Evolutionary conservation across 2,888 invertebrate species (phyloP).

Genomic region (Auanema freiburgensis): DNA sequence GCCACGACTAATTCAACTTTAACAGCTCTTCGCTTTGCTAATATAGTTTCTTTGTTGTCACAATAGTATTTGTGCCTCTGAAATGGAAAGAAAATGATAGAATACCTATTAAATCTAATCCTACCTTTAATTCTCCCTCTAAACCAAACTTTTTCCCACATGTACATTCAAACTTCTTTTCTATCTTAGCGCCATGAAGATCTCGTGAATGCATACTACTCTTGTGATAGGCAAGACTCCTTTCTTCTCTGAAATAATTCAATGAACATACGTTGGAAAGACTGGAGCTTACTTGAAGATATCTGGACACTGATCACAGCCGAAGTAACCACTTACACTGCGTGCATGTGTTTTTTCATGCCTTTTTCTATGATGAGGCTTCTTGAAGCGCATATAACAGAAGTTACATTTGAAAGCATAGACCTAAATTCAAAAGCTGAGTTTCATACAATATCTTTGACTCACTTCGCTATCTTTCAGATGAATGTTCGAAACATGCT

Average conservation of each 20-base stretch:
- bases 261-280: no score
- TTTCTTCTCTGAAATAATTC: slow-evolving; percentile 1
- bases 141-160: slow-evolving; percentile 4
- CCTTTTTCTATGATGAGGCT: slow-evolving; percentile 6
- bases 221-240: slow-evolving; percentile 8
- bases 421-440: slow-evolving; percentile 10
- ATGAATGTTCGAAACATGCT: slow-evolving; percentile 16
- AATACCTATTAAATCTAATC: no score
- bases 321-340: not conserved
- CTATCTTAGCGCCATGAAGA: slow-evolving; percentile 1
- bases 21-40: slow-evolving; percentile 11
- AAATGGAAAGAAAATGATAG: slow-evolving; percentile 3
- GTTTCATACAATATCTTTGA: not conserved
- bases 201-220: slow-evolving; percentile 1
- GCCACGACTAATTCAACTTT: slow-evolving; percentile 8
- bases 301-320: slow-evolving; percentile 14
- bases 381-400: slow-evolving; percentile 17
- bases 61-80: slow-evolving; percentile 33
- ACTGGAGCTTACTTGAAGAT: slow-evolving; percentile 21
- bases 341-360: slow-evolving; percentile 11
- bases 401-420: slow-evolving; percentile 11
- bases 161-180: not conserved
- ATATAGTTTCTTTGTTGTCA: slow-evolving; percentile 27
- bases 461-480: slow-evolving; percentile 11
- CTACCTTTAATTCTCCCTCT: slow-evolving; percentile 14